Evolutionary conservation across 2,113 vertebrate genomes (phyloP).

Genomic region (Poecilia latipinna): DNA sequence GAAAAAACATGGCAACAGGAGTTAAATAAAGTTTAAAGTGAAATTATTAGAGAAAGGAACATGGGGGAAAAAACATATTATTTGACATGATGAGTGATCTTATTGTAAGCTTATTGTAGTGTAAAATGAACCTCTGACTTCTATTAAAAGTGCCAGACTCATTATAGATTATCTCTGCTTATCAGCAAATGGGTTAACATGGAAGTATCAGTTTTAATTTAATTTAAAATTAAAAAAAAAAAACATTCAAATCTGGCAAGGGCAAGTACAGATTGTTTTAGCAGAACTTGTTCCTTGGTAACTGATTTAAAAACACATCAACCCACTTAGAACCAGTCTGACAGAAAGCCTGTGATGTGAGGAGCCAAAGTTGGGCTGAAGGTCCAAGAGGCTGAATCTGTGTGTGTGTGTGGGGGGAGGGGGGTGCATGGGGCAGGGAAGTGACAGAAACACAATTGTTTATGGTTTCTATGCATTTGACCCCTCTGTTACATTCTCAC

Average conservation of each 20-base stretch:
- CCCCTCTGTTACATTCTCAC: conserved; percentile 68
- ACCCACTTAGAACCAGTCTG: not conserved
- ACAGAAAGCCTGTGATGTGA: not conserved
- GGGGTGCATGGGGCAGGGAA: conserved; percentile 17
- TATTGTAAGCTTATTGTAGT: not conserved
- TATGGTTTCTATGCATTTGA: conserved; percentile 39
- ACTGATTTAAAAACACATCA: not conserved
- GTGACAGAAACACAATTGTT: conserved; percentile 58
- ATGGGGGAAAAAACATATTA: not conserved
- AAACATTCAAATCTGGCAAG: not conserved
- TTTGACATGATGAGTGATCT: not conserved
- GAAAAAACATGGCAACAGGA: not conserved
- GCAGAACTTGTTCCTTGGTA: not conserved
- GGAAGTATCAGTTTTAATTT: not conserved
- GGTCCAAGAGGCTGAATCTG: conserved; percentile 4
- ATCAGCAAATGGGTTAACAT: not conserved
- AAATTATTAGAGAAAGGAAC: no score
- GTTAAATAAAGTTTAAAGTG: not conserved
- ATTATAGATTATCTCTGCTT: not conserved
- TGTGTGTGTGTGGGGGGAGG: no score
- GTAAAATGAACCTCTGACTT: not conserved
- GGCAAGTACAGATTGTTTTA: not conserved
- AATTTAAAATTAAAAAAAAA: not conserved
- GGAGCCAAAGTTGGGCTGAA: not conserved
- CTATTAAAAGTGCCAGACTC: not conserved